phyloP scores from a whole-genome alignment of 2,113 vertebrate species.

The Dissostichus mawsoni region DNA sequence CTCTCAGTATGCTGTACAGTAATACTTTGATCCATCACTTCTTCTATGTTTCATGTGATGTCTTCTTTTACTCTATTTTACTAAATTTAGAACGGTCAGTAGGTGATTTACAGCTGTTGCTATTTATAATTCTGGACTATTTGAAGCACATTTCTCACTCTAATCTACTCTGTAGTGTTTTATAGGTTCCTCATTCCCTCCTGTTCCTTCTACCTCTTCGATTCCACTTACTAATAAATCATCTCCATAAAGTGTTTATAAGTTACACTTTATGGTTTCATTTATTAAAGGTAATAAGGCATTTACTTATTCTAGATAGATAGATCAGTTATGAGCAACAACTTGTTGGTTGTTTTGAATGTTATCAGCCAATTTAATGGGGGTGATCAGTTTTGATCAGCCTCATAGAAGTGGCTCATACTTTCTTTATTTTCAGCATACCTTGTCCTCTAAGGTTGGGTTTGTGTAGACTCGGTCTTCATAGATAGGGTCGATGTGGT shows the following conservation, averaged over 20 bases:
- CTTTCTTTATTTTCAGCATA: constrained; percentile 38
- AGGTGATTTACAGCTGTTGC: constrained; percentile 20
- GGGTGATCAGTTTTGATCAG: too few relatives aligned
- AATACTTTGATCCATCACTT: constrained; percentile 37
- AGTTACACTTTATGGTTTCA: neutral
- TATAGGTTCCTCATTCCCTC: neutral
- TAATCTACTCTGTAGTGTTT: neutral
- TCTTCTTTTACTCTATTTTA: constrained; percentile 20
- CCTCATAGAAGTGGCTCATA: too few relatives aligned
- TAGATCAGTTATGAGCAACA: neutral
- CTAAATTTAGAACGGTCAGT: constrained; percentile 44
- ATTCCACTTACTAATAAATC: neutral
- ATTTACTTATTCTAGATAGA: neutral
- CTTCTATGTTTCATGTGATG: constrained; percentile 13
- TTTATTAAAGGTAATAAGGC: neutral
- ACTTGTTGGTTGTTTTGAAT: too few relatives aligned
- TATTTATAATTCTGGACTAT: constrained; percentile 43
- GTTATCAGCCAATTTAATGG: too few relatives aligned
- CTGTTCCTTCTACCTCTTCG: neutral
- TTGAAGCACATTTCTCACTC: constrained; percentile 20
- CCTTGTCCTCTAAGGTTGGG: constrained; percentile 94
- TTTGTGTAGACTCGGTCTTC: constrained; percentile 99
- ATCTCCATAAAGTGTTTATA: neutral
- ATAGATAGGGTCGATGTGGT: constrained; percentile 99
- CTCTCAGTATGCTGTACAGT: neutral